Evolutionary conservation across 2,888 invertebrate species (phyloP).

Genomic region (Drosophila percnosoma): DNA sequence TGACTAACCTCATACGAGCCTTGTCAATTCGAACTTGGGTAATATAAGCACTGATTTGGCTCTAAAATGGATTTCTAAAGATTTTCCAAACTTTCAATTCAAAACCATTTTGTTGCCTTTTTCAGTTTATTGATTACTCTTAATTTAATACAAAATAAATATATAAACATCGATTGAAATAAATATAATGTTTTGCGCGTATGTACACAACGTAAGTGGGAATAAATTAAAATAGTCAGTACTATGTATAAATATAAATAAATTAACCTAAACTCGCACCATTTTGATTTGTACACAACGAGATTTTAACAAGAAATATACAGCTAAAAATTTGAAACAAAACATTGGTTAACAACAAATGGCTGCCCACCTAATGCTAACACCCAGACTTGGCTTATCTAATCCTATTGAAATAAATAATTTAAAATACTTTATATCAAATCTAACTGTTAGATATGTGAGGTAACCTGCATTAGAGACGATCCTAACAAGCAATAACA

Average conservation of each 20-base stretch:
- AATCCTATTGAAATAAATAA: conserved; percentile 12
- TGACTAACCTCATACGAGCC: conserved; percentile 1
- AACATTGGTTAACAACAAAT: conserved; percentile 52
- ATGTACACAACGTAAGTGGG: conserved; percentile 52
- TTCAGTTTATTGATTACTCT: conserved; percentile 19
- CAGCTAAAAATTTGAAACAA: conserved; percentile 50
- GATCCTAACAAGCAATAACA: conserved; percentile 73
- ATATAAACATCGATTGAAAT: conserved; percentile 21
- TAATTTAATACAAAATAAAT: conserved; percentile 20
- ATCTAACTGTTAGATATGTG: conserved; percentile 13
- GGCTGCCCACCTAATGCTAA: conserved; percentile 23
- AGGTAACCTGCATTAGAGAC: conserved; percentile 10
- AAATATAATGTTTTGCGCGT: conserved; percentile 45
- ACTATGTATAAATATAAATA: conserved; percentile 33
- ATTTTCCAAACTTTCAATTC: neutral
- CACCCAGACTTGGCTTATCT: conserved; percentile 19
- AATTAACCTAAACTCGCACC: conserved; percentile 57
- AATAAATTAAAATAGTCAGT: conserved; percentile 16
- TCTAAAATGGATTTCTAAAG: neutral
- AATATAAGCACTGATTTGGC: neutral
- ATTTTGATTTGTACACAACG: conserved; percentile 62
- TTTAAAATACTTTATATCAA: conserved; percentile 10
- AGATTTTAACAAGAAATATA: conserved; percentile 43
- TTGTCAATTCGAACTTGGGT: neutral
- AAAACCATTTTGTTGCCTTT: neutral